Conservation (phyloP, 1,140 invertebrate genomes). For the Phocides pigmalion region DNA sequence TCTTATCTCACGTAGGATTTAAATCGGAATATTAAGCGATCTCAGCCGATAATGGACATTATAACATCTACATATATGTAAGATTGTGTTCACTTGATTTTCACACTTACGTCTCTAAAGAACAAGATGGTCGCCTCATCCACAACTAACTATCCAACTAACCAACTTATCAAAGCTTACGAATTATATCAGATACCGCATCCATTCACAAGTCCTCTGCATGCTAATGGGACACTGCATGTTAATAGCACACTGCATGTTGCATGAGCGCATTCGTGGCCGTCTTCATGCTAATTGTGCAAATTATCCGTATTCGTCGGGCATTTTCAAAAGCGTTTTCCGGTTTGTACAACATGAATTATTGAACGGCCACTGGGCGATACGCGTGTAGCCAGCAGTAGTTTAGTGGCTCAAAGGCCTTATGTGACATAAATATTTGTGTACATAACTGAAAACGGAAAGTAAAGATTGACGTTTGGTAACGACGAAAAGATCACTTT, state of each 20-base stretch:
- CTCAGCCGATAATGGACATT: no score
- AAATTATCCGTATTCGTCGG: slow-evolving; percentile 53
- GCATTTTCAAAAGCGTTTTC: slow-evolving; percentile 45
- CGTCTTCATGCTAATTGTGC: slow-evolving; percentile 62
- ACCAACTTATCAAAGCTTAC: neutral
- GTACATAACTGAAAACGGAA: slow-evolving; percentile 16
- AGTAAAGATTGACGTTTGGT: no score
- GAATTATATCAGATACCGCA: slow-evolving; percentile 31
- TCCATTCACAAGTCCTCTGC: slow-evolving; percentile 41
- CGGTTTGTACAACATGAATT: slow-evolving; percentile 37
- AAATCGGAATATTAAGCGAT: no score
- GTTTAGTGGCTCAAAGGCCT: slow-evolving; percentile 2
- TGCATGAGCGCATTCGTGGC: slow-evolving; percentile 62
- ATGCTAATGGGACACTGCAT: slow-evolving; percentile 44
- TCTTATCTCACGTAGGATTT: no score
- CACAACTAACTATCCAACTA: no score
- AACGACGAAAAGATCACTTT: no score
- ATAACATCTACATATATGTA: no score
- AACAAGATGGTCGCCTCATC: no score
- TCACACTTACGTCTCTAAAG: no score
- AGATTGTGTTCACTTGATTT: no score
- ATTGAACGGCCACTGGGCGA: slow-evolving; percentile 35
- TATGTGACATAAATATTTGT: neutral
- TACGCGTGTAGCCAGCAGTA: slow-evolving; percentile 4
- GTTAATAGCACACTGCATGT: slow-evolving; percentile 48